phyloP scores from a whole-genome alignment of 2,113 vertebrate species.

The Misgurnus anguillicaudatus region DNA sequence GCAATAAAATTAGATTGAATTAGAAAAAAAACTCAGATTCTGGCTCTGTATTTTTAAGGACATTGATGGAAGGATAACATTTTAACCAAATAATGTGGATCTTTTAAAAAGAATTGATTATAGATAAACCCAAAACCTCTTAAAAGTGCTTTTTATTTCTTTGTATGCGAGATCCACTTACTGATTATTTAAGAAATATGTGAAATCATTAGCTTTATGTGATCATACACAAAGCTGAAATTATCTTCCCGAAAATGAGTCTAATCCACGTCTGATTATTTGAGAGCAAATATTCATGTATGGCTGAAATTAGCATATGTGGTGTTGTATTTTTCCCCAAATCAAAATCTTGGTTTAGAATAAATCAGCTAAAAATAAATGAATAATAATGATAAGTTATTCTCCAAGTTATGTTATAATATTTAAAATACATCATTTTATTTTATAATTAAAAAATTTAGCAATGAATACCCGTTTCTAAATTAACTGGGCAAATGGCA shows the following conservation, averaged over 20 bases:
- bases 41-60: conserved; percentile 85
- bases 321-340: not conserved
- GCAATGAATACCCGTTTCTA: no score
- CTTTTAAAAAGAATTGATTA: conserved; percentile 90
- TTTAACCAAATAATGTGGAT: conserved; percentile 92
- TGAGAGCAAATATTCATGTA: not conserved
- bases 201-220: conserved; percentile 31
- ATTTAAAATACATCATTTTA: no score
- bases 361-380: no score
- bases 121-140: conserved; percentile 82
- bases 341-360: not conserved
- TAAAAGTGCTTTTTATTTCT: conserved; percentile 50
- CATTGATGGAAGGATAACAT: conserved; percentile 96
- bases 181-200: conserved; percentile 60
- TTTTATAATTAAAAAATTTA: no score
- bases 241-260: conserved; percentile 13
- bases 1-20: conserved; percentile 93
- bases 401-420: no score
- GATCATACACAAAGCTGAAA: conserved; percentile 27
- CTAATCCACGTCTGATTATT: not conserved
- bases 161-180: conserved; percentile 55
- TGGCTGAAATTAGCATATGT: not conserved
- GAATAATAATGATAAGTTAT: no score
- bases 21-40: conserved; percentile 83
- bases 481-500: no score